A percentile compares a stretch with the other conserved stretches of the same genome.
Conservation (phyloP, 2,888 invertebrate species). For the Neocrepidodera transversa region DNA sequence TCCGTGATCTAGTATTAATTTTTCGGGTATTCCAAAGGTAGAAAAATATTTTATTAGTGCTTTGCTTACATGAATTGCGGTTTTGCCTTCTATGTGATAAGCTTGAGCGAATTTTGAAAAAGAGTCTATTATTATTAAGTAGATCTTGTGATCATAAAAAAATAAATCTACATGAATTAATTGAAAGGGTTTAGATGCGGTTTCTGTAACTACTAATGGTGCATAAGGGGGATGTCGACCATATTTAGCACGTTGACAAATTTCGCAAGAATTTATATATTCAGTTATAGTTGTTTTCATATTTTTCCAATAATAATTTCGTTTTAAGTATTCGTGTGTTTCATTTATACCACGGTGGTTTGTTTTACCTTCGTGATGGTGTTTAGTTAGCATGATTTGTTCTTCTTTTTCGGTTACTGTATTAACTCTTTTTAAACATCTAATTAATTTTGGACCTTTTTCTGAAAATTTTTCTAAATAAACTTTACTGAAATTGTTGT, state of each 20-base stretch:
- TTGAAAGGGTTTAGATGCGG: background rate
- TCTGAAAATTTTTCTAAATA: background rate
- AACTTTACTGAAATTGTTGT: background rate
- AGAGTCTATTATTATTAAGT: background rate
- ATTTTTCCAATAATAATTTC: conserved; percentile 23
- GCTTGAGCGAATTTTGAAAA: too few species aligned
- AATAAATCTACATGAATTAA: background rate
- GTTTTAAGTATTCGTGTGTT: conserved; percentile 9
- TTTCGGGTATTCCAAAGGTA: too few species aligned
- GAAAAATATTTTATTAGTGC: too few species aligned
- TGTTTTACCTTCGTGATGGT: conserved; percentile 14
- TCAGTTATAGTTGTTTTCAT: conserved; percentile 16
- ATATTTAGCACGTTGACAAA: conserved; percentile 18
- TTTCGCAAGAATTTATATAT: too few species aligned
- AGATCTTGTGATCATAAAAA: background rate
- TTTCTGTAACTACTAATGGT: background rate
- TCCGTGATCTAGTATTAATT: conserved; percentile 16
- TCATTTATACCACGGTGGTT: conserved; percentile 22
- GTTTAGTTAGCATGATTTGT: conserved; percentile 15
- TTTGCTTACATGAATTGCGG: too few species aligned
- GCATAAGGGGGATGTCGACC: conserved; percentile 12
- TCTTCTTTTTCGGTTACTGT: conserved; percentile 6
- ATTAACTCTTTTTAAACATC: background rate
- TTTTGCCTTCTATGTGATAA: too few species aligned
- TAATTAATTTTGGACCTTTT: background rate